These are phyloP conservation scores for Anastrepha ludens DNA, from an alignment of 1,140 invertebrate species.

Conservation along the genomic window DNA sequence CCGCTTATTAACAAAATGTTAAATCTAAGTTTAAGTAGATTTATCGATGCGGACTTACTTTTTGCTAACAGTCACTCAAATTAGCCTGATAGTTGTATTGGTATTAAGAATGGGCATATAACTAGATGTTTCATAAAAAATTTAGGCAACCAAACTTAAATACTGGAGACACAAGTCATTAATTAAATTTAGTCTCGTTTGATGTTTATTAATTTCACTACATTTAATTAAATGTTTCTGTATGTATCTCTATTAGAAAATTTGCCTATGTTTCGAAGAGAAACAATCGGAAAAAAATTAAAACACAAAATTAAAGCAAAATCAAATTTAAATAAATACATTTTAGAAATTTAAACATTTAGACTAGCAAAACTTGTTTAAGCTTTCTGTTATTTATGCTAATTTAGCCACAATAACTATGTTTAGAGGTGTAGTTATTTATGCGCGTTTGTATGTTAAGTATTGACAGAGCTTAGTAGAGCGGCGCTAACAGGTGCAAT, in stretches of 20 bases:
- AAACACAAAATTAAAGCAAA: neutral
- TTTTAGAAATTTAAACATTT: neutral
- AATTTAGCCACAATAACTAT: conserved; percentile 19
- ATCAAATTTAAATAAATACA: neutral
- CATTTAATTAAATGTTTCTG: neutral
- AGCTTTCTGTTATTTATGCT: conserved; percentile 28
- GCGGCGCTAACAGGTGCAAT: neutral
- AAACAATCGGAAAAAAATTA: neutral
- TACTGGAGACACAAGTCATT: conserved; percentile 29
- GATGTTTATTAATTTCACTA: neutral
- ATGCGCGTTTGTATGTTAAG: too few relatives aligned
- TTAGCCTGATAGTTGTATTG: too few relatives aligned
- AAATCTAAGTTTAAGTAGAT: too few relatives aligned
- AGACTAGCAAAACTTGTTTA: conserved; percentile 9
- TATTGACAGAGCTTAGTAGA: neutral
- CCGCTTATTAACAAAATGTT: too few relatives aligned
- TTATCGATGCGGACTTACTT: too few relatives aligned
- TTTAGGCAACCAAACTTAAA: neutral
- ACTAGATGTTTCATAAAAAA: neutral
- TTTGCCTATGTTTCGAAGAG: neutral
- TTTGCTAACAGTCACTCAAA: too few relatives aligned
- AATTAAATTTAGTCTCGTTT: neutral
- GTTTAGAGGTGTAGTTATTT: neutral
- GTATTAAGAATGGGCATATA: too few relatives aligned
- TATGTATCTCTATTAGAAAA: neutral